Conservation (phyloP, 2,888 invertebrate species). For the Brachypalpus laphriformis region DNA sequence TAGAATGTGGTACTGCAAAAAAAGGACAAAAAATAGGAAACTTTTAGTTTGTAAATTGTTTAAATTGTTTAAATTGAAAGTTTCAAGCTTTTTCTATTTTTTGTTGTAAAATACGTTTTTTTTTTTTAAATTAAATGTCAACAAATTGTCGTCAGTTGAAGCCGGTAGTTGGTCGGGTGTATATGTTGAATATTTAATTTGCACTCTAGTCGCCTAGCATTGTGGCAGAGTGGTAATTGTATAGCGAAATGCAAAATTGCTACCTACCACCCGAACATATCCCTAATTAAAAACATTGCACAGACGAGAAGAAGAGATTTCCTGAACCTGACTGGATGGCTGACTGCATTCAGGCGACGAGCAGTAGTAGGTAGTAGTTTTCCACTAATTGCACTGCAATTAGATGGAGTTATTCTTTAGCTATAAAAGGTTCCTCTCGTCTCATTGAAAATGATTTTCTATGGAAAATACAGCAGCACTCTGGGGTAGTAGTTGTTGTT, state of each 20-base stretch:
- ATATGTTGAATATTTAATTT: constrained; percentile 36
- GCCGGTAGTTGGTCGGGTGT: background rate
- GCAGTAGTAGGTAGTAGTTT: constrained; percentile 45
- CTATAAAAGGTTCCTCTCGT: constrained; percentile 46
- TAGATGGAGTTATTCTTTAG: constrained; percentile 58
- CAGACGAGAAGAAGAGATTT: constrained; percentile 50
- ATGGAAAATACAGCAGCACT: constrained; percentile 3
- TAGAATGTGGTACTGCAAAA: constrained; percentile 81
- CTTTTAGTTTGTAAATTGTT: background rate
- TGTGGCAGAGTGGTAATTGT: constrained; percentile 5
- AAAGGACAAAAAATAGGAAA: constrained; percentile 11
- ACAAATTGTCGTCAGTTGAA: constrained; percentile 14
- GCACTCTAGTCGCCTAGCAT: constrained; percentile 15
- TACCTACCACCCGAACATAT: constrained; percentile 8
- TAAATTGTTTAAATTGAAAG: constrained; percentile 6
- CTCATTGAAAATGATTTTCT: constrained; percentile 21
- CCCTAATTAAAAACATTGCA: constrained; percentile 38
- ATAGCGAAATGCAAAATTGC: constrained; percentile 38
- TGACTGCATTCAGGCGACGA: constrained; percentile 44
- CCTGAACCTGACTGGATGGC: constrained; percentile 16
- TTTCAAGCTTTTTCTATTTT: background rate
- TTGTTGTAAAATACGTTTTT: no score
- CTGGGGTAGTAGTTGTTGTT: constrained; percentile 1
- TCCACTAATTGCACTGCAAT: constrained; percentile 68
- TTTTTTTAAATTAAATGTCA: background rate